These are phyloP conservation scores for Rousettus madagascariensis DNA, from an alignment of 2,797 vertebrate species.

Conservation along the genomic window DNA sequence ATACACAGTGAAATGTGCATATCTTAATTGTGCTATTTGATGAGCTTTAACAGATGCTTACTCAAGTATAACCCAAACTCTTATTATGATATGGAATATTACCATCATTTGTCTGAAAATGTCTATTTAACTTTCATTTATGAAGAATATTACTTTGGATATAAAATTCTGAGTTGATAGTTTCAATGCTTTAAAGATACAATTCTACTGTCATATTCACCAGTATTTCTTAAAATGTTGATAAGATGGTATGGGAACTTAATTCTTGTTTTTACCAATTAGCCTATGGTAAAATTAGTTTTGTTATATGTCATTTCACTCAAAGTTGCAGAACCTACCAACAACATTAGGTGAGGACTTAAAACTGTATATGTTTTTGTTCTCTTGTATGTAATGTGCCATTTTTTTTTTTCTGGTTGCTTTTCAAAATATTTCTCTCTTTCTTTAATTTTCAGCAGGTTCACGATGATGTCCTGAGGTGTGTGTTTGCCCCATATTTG, in stretches of 20 bases:
- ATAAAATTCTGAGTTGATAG: not conserved
- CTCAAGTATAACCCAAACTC: not conserved
- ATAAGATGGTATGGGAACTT: not conserved
- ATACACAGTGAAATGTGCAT: not conserved
- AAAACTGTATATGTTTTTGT: not conserved
- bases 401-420: not conserved
- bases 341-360: not conserved
- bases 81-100: not conserved
- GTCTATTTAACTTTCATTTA: not conserved
- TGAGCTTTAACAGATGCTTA: not conserved
- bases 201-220: not conserved
- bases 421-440: not conserved
- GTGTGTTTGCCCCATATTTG: not conserved
- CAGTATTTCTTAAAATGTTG: not conserved
- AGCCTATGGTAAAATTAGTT: not conserved
- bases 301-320: too few species aligned
- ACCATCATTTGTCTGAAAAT: not conserved
- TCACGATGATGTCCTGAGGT: not conserved
- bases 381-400: not conserved
- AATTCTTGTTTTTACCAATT: not conserved
- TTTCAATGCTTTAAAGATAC: not conserved
- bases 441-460: not conserved
- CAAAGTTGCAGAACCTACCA: too few species aligned
- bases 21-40: not conserved
- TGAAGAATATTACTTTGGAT: too few species aligned